Evolutionary conservation across 2,888 invertebrate species (phyloP), one percentile per base, ranked within the genome.

Genomic region (Perizoma flavofasciatum): DNA sequence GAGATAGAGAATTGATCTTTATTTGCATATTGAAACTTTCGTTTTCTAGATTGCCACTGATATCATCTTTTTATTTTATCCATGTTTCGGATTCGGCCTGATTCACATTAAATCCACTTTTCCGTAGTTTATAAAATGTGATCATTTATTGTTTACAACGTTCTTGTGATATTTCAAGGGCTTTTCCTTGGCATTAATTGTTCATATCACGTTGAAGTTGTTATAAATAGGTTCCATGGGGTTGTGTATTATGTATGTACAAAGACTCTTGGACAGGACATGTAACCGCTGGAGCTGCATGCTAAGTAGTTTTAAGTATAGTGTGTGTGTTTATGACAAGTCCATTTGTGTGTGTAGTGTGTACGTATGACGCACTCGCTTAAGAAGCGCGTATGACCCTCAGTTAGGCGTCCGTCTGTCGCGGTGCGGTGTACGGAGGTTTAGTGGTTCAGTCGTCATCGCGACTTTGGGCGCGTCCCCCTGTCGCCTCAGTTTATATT

Each of bases 391-490:
- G 79, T 77, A 78, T 71, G 75, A 76, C 72, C 72, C 67, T 61
- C 65, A 37, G 68, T 55, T 64, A 65, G 80, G 79, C 85, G 86
- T 81, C 82, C 79, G 83, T 73, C 79, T 81, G 86, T 77, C 83
- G 87, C 79, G 78, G 71, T 65, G 71, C 71, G 69, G 69, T 70
- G 72, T 63, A 71, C 67, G 47, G 51, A 77, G 78, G 78, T 75
- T 77, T 78, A 75, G 73, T 72, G 75, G 41, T 41, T 74, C 85
- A 81, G 83, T 86, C 81, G 83, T 81, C 82, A 80, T 77, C 73
- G 78, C 81, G 81, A 81, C 83, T 80, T 79, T 84, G 83, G 86
- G 82, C 85, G 89, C 88, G 89, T 88, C 90, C 88, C 87, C 80
- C 78, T 81, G 88, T 85, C 89, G 88, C 86, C 89, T 82, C 75